Evolutionary conservation across 2,113 vertebrate species (phyloP).

Genomic region (Columbina picui): DNA sequence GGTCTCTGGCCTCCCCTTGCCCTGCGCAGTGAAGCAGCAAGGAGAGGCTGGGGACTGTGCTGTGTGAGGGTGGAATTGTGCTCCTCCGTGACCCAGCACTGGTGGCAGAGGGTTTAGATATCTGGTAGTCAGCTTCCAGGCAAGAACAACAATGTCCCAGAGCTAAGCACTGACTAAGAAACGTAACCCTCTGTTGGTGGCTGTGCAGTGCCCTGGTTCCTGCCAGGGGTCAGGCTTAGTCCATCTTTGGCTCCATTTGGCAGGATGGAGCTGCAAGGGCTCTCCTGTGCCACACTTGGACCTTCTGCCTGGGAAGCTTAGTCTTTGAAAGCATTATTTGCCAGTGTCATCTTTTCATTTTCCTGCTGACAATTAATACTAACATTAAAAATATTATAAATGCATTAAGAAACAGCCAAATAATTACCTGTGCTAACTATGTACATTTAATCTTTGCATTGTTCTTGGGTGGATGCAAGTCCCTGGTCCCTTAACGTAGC

Average conservation of each 20-base stretch:
- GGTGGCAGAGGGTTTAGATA: background rate
- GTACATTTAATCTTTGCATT: background rate
- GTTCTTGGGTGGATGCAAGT: background rate
- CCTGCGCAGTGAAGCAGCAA: fast-evolving
- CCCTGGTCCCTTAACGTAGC: background rate
- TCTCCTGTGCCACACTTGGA: background rate
- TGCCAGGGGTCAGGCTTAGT: background rate
- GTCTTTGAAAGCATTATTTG: background rate
- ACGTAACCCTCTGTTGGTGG: background rate
- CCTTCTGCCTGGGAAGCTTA: background rate
- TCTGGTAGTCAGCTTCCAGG: background rate
- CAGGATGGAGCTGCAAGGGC: background rate
- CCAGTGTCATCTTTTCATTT: background rate
- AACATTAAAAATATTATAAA: background rate
- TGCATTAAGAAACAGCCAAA: background rate
- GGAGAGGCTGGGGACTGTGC: background rate
- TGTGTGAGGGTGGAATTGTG: background rate
- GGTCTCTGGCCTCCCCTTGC: background rate
- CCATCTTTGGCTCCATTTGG: fast-evolving
- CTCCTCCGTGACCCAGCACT: fast-evolving
- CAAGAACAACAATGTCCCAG: background rate
- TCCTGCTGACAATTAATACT: background rate
- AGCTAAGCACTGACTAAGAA: background rate
- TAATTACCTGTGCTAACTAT: background rate
- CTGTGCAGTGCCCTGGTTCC: background rate